Evolutionary conservation across 64 coral and sea anemone species (phyloP).

Genomic region (Porites lutea): DNA sequence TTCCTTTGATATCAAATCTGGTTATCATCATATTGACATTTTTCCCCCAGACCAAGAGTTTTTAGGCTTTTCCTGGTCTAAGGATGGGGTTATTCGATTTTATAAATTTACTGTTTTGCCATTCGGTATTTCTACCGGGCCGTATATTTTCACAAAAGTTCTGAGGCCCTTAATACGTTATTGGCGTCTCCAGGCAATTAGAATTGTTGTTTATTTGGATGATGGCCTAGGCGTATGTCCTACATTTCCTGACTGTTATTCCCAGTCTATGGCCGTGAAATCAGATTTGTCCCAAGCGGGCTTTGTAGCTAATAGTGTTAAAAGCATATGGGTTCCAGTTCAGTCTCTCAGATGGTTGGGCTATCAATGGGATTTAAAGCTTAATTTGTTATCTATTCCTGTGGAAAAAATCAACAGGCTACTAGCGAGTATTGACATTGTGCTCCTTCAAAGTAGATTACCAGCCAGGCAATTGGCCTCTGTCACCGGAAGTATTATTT

Average conservation of each 20-base stretch:
- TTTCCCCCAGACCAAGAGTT: too few relatives aligned
- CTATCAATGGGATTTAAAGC: slow-evolving; percentile 51
- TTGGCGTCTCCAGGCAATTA: slow-evolving; percentile 21
- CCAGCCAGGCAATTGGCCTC: slow-evolving; percentile 72
- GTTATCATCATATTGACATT: too few relatives aligned
- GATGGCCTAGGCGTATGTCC: slow-evolving; percentile 28
- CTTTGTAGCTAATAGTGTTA: slow-evolving; percentile 42
- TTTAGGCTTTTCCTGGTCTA: too few relatives aligned
- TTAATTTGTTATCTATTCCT: slow-evolving; percentile 33
- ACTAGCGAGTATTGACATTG: not conserved
- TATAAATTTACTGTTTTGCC: slow-evolving; percentile 47
- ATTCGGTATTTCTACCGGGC: slow-evolving; percentile 36
- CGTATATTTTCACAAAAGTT: slow-evolving; percentile 65
- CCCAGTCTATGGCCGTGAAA: slow-evolving; percentile 47
- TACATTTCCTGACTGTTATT: slow-evolving; percentile 25
- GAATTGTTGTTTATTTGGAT: slow-evolving; percentile 46
- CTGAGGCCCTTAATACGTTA: slow-evolving; percentile 39
- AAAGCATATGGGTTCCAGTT: slow-evolving; percentile 28
- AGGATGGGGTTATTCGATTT: too few relatives aligned
- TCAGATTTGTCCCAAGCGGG: slow-evolving; percentile 44
- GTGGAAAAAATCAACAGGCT: slow-evolving; percentile 24
- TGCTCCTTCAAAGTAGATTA: slow-evolving; percentile 17
- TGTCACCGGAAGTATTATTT: slow-evolving; percentile 52
- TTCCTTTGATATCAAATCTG: not conserved
- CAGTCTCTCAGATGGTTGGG: slow-evolving; percentile 46